Evolutionary conservation across 2,888 invertebrate species (phyloP), one percentile per base, ranked within the genome.

Genomic region (Rugalucina vietnamica): DNA sequence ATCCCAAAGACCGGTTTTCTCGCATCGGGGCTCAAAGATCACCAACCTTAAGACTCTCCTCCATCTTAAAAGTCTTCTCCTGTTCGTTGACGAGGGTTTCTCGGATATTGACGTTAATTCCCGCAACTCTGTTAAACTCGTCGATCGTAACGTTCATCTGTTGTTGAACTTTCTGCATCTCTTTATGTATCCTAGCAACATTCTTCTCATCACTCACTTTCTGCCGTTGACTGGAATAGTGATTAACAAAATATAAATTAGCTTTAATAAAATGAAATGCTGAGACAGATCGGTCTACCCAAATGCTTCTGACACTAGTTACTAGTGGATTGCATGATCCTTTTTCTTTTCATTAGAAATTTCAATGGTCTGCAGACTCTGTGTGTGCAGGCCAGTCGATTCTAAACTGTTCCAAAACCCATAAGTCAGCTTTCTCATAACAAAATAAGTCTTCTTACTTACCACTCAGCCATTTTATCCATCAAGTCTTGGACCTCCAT

Each of bases 161-260:
- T 34, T 89, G 87, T 36, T 90, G 86, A 14, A 93, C 91, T 43
- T 92, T 91, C 65, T 85, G 88, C 73, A 92, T 89, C 78, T 95
- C 94, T 60, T 91, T 91, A 32, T 90, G 85, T 36, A 95, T 94
- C 50, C 95, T 88, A 27, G 86, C 81, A 27, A 93, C 83, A 70
- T 93, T 94, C 87, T 93, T 94, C 83, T 93, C 93, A 87, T 94
- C 93, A 36, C 90, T 89, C 12, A 90, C 87, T 76, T 92, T 94
- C 87, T 93, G 93, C 29, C 88, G 82, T 50, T 92, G 89, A 88
- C 94, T 94, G 90, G 24, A 82, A 65, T n/a, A n/a, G n/a, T n/a
- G n/a, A n/a, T n/a, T n/a, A n/a, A n/a, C n/a, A n/a, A n/a, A n/a
- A n/a, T n/a, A n/a, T n/a, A n/a, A n/a, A n/a, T n/a, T n/a, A n/a